Percentiles rank a stretch among this genome's conserved stretches.
Conservation (phyloP, 2,113 vertebrate species). For the Ophthalmotilapia sp. region DNA sequence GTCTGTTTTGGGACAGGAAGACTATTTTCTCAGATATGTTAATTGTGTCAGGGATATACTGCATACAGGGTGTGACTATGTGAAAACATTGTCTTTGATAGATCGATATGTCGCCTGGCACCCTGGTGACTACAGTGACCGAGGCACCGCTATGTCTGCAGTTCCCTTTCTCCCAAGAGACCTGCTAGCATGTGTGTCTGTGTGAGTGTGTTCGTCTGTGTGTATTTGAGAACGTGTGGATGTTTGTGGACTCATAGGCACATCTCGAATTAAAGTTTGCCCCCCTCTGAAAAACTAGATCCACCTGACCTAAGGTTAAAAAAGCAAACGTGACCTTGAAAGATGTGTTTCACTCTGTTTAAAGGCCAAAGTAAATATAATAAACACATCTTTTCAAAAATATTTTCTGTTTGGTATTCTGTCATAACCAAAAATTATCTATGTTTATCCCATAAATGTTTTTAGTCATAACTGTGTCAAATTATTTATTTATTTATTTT, state of each 20-base stretch:
- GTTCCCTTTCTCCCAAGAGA: slow-evolving; percentile 17
- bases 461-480: not conserved
- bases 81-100: slow-evolving; percentile 19
- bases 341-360: slow-evolving; percentile 10
- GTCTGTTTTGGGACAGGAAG: not conserved
- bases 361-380: slow-evolving; percentile 49
- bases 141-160: slow-evolving; percentile 47
- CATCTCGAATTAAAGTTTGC: slow-evolving; percentile 3
- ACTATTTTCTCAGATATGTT: slow-evolving; percentile 2
- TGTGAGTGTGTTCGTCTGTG: not conserved
- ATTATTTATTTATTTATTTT: not conserved
- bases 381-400: not conserved
- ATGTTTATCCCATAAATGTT: not conserved
- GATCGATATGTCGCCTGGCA: slow-evolving; percentile 34
- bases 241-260: not conserved
- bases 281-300: slow-evolving; percentile 16
- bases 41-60: not conserved
- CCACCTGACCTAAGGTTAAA: slow-evolving; percentile 40
- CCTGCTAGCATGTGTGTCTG: not conserved
- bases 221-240: not conserved
- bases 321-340: slow-evolving; percentile 38
- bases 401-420: not conserved
- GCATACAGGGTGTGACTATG: not conserved
- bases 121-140: not conserved
- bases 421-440: not conserved